Evolutionary conservation across 2,888 invertebrate genomes (phyloP), one percentile per base, ranked within the genome.

Genomic region (Prosapia bicincta): DNA sequence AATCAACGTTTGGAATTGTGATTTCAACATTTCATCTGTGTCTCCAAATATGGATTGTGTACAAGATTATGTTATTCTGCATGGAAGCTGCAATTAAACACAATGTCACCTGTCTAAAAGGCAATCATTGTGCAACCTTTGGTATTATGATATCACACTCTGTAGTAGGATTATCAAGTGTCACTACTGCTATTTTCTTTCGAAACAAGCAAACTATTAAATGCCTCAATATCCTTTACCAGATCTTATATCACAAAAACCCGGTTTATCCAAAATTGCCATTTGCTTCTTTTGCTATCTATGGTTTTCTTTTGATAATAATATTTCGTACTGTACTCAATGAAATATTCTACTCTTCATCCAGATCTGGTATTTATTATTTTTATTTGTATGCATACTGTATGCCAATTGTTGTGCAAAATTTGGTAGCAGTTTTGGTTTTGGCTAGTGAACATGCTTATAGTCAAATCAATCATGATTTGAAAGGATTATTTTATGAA

Each of bases 71-170:
- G 28, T 15, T 20, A 7, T 74, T 69, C 66, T 73, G 73, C n/a
- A 23, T 73, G 15, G 26, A 28, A 32, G 69, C 74, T 15, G 69
- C 74, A 15, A 69, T 69, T 0, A 65, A 74, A 30, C 65, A 69
- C 74, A 74, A 69, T n/a, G 73, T 73, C 9, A 73, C 73, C 3
- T 73, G 73, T 32, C n/a, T 68, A 26, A 15, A 69, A 2, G 73
- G 73, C 1, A 73, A 73, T 69, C 73, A 43, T 26, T 73, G 73
- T 26, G 68, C 66, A 15, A 73, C 65, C n/a, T 74, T 69, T 25
- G 69, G 74, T 7, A 69, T 74, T 13, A 69, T 74, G 25, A 69
- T 69, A 10, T 69, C 28, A 9, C 74, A 74, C 66, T 30, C 65
- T 28, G 24, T 66, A 15, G 74, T 74, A 6, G 65, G 69, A 6